phyloP scores from a whole-genome alignment of 2,888 invertebrate species.

The Abscondita cerata region DNA sequence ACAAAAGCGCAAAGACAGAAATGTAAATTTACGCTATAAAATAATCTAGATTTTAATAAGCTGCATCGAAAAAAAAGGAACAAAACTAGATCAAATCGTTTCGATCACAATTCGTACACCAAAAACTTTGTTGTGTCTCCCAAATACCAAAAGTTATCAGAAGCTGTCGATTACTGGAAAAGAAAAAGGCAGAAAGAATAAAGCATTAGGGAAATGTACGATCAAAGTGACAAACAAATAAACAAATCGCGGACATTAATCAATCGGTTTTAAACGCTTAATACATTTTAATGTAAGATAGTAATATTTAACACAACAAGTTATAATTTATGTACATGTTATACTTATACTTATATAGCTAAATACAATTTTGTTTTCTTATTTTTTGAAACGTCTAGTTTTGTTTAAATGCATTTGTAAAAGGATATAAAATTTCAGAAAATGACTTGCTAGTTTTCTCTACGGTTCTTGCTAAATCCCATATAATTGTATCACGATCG shows the following conservation, averaged over 20 bases:
- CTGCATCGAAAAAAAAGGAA: too few species aligned
- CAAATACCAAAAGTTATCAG: conserved; percentile 48
- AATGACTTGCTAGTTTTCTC: conserved; percentile 40
- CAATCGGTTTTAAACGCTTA: background rate
- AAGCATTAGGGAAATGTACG: conserved; percentile 48
- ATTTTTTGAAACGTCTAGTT: background rate
- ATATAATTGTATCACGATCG: conserved; percentile 43
- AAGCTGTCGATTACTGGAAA: conserved; percentile 45
- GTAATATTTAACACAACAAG: background rate
- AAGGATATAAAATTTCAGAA: conserved; percentile 27
- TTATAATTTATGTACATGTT: too few species aligned
- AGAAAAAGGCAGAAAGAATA: conserved; percentile 48
- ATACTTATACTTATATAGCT: conserved; percentile 1
- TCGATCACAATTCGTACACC: too few species aligned
- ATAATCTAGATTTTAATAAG: too few species aligned
- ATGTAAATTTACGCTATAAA: too few species aligned
- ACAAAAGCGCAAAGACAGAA: too few species aligned
- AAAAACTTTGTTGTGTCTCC: conserved; percentile 33
- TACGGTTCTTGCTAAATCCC: conserved; percentile 40
- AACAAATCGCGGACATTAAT: conserved; percentile 4
- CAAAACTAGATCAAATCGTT: too few species aligned
- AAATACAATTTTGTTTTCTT: background rate
- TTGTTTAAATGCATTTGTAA: conserved; percentile 6
- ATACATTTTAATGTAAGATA: conserved; percentile 1
- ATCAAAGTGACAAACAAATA: conserved; percentile 5